Conservation (phyloP, 2,113 vertebrate genomes). For the Megaleporinus macrocephalus region DNA sequence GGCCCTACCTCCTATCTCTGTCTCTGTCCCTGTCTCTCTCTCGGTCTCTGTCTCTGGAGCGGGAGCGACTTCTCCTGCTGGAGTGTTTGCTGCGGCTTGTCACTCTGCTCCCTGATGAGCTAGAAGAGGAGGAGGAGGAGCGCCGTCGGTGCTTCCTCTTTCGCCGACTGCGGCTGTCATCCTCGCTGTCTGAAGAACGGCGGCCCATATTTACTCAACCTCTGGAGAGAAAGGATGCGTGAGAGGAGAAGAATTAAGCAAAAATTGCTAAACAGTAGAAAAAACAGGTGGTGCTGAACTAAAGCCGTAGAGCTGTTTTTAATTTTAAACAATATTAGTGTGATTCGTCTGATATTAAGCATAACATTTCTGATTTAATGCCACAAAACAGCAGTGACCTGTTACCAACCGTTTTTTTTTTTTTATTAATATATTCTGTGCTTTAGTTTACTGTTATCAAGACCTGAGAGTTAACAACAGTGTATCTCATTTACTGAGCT, state of each 20-base stretch:
- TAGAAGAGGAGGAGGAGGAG: constrained; percentile 86
- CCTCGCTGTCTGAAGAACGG: constrained; percentile 91
- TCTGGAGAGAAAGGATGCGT: constrained; percentile 10
- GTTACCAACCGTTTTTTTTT: too few species aligned
- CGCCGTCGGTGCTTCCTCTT: constrained; percentile 87
- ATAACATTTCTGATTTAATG: too few species aligned
- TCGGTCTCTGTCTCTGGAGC: constrained; percentile 83
- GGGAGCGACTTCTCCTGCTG: constrained; percentile 83
- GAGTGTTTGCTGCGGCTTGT: constrained; percentile 84
- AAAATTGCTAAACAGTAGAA: too few species aligned
- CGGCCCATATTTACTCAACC: constrained; percentile 82
- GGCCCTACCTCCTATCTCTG: constrained; percentile 69
- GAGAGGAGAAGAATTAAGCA: background rate
- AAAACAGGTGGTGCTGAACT: too few species aligned
- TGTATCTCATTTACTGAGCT: too few species aligned
- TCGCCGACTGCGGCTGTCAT: constrained; percentile 83
- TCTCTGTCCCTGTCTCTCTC: constrained; percentile 72
- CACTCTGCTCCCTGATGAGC: constrained; percentile 85
- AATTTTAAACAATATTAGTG: too few species aligned
- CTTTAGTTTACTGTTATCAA: too few species aligned
- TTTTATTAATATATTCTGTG: too few species aligned
- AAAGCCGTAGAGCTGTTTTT: too few species aligned
- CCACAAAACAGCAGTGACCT: too few species aligned
- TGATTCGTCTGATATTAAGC: too few species aligned
- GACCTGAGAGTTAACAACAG: too few species aligned